These are phyloP conservation scores for Mesopsocus fuscifrons DNA, from an alignment of 2,888 invertebrate species.

Conservation along the genomic window DNA sequence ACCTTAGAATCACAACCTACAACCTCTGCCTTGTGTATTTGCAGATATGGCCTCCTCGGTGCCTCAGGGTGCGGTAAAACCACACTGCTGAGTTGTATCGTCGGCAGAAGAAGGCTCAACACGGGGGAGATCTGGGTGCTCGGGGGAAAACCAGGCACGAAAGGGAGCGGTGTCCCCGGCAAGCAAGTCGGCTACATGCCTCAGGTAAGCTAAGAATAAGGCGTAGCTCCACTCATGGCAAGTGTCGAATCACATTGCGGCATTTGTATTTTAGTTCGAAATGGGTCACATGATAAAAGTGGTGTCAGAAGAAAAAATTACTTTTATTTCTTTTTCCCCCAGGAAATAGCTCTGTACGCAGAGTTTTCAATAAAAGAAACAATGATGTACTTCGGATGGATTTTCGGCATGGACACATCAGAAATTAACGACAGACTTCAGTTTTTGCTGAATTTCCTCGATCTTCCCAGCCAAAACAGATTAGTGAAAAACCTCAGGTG, in stretches of 20 bases:
- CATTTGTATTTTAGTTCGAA: neutral
- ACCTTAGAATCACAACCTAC: too few relatives aligned
- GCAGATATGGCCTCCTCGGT: constrained; percentile 87
- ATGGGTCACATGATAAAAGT: too few relatives aligned
- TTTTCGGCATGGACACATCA: constrained; percentile 73
- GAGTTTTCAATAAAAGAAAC: constrained; percentile 90
- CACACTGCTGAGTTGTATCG: constrained; percentile 78
- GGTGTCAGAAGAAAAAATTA: too few relatives aligned
- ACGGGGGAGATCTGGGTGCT: constrained; percentile 78
- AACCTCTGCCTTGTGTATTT: too few relatives aligned
- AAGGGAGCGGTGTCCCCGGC: constrained; percentile 78
- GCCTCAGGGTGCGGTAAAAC: constrained; percentile 97
- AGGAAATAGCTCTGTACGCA: constrained; percentile 76
- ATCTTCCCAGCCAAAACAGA: constrained; percentile 70
- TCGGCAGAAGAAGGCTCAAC: constrained; percentile 69
- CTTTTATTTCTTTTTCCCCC: constrained; percentile 20
- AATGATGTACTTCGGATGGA: constrained; percentile 92
- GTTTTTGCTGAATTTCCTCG: constrained; percentile 76
- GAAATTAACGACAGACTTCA: constrained; percentile 65
- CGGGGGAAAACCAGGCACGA: constrained; percentile 75
- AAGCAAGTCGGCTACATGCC: constrained; percentile 96
- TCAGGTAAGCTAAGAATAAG: constrained; percentile 19
- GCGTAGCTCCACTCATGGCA: too few relatives aligned
- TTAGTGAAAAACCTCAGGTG: constrained; percentile 58
- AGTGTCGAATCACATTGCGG: constrained; percentile 8